Evolutionary conservation across 2,888 invertebrate genomes (phyloP), one percentile per base, ranked within the genome.

Genomic region (Drosophila demipolita): DNA sequence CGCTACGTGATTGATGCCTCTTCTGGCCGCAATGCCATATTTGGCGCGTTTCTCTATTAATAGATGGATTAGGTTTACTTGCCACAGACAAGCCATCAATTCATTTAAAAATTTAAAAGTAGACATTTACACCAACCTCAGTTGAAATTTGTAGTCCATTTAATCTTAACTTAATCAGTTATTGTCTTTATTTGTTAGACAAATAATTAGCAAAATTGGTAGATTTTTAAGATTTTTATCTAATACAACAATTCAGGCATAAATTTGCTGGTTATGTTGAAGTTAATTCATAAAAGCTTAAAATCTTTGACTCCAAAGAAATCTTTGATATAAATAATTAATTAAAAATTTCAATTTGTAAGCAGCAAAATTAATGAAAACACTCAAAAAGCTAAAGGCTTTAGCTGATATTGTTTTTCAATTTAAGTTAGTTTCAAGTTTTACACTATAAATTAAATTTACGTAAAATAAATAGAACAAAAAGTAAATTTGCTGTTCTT

Each of bases 1-100:
- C 45, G 61, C 26, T 55, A 26, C 53, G 49, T 67, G 61, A 65
- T 65, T 52, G 63, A 64, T 72, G 66, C 9, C 11, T 53, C 33
- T 12, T 12, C 7, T 17, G 17, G 20, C 15, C 23, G n/a, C 67
- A 23, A 32, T 8, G 35, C 66, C 26, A 33, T 5, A 3, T 45
- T 40, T 23, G 35, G 26, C 50, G 20, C 23, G 26, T 12, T 49
- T 53, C 38, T 9, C 33, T 55, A 42, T 32, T 17, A 17, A 38
- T 32, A 32, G 32, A 36, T 26, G 26, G 5, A 15, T 17, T 48
- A 23, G 7, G 23, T 26, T 54, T 23, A 29, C 40, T 38, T 12
- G n/a, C 15, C 8, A 23, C 26, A 8, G 23, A 2, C 4, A 55
- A 38, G 7, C 26, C 8, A 55, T 38, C 7, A 17, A 23, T 17